A percentile compares a stretch with the other conserved stretches of the same genome.
Conservation (phyloP, 2,113 vertebrate genomes). For the Melozone crissalis region DNA sequence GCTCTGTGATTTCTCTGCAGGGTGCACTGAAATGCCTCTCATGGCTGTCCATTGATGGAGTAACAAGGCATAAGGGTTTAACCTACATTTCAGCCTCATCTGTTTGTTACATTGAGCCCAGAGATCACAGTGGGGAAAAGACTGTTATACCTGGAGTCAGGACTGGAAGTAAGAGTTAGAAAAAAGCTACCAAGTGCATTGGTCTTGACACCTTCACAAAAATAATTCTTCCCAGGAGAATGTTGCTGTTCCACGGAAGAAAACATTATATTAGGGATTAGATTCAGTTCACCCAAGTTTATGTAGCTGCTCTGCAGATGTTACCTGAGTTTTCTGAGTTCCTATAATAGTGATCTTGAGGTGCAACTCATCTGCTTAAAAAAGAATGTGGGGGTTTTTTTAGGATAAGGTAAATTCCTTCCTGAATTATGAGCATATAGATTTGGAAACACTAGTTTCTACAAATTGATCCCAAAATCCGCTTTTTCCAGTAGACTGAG, state of each 20-base stretch:
- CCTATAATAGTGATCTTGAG: background rate
- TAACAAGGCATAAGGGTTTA: background rate
- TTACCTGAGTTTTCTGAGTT: background rate
- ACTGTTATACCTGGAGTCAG: background rate
- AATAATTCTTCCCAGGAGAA: background rate
- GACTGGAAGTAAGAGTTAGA: background rate
- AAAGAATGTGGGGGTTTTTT: background rate
- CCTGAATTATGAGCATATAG: background rate
- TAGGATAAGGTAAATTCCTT: background rate
- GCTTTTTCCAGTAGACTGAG: background rate
- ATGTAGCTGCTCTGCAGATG: background rate
- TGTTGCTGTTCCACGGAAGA: background rate
- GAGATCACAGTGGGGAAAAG: accelerated
- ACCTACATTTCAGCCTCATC: background rate
- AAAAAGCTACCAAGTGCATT: background rate
- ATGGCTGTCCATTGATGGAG: background rate
- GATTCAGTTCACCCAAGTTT: background rate
- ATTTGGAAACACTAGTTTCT: background rate
- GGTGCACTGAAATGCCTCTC: background rate
- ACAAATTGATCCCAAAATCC: background rate
- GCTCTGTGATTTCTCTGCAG: background rate
- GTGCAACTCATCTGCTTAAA: background rate
- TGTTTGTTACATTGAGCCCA: background rate
- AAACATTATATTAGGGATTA: background rate
- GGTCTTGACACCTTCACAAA: background rate